Evolutionary conservation across 2,797 vertebrate genomes (phyloP), one percentile per base, ranked within the genome.

Genomic region (Triplophysa yarkandensis): DNA sequence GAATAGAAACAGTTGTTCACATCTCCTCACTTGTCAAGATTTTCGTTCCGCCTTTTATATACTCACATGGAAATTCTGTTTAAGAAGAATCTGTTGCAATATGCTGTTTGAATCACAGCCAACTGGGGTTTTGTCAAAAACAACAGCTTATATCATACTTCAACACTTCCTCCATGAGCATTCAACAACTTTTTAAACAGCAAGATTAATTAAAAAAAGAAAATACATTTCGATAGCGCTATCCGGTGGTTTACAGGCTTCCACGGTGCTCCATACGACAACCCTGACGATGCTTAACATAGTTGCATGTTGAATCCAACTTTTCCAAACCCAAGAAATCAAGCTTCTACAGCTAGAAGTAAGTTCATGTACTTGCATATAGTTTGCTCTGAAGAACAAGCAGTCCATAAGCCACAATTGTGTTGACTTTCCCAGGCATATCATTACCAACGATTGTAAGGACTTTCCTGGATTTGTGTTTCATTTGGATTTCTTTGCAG

Each of bases 1-100:
- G 6, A 27, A 55, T 39, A 58, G 54, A 10, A 50, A 44, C 39
- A 71, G 17, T 1, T 0, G 6, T 27, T 54, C 23, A 30, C 3
- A 36, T 30, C 34, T 54, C n/a, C 19, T 3, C 36, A 55, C 36
- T 46, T 34, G 16, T 66, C n/a, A 8, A 43, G 48, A 55, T 73
- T 65, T 1, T 11, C 25, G 13, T 55, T 27, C 14, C 9, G 28
- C 13, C 2, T 16, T 32, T 69, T 71, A 54, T 44, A 41, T 61
- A 44, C 28, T 32, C 13, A 17, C 34, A 44, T 7, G 17, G 43
- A 2, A 44, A 44, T n/a, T 17, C 41, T 43, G 11, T 44, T 44
- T 44, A 5, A 2, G 14, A n/a, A 44, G 17, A 6, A n/a, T 44
- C 43, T 17, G 11, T 41, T 41, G 11, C 11, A 41, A 41, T 41